Evolutionary conservation across 2,888 invertebrate species (phyloP).

Genomic region (Homarus gammarus): DNA sequence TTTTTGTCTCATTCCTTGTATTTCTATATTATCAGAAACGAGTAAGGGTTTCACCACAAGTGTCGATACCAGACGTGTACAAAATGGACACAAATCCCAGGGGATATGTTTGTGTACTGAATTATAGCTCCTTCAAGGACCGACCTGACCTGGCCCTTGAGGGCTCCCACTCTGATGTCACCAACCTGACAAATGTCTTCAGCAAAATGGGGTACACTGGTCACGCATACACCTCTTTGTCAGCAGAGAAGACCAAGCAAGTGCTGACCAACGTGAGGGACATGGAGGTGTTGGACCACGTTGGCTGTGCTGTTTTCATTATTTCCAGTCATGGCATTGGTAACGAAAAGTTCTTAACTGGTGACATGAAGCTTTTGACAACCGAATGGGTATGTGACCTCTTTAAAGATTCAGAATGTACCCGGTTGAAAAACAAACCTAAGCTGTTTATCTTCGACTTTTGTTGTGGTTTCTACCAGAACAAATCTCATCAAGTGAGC

Average conservation of each 20-base stretch:
- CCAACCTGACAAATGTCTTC: constrained; percentile 23
- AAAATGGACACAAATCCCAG: not conserved
- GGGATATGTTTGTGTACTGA: constrained; percentile 39
- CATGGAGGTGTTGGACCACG: constrained; percentile 17
- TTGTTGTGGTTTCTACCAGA: constrained; percentile 19
- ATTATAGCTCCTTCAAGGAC: constrained; percentile 25
- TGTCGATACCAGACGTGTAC: constrained; percentile 15
- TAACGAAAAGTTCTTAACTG: constrained; percentile 28
- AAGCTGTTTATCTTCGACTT: constrained; percentile 55
- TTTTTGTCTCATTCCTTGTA: no score
- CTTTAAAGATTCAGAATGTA: constrained; percentile 45
- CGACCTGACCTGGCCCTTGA: constrained; percentile 36
- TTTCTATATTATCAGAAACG: not conserved
- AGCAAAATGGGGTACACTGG: constrained; percentile 36
- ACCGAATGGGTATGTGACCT: constrained; percentile 27
- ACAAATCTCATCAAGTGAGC: not conserved
- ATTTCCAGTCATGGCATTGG: constrained; percentile 38
- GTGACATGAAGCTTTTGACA: constrained; percentile 23
- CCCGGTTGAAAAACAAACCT: constrained; percentile 31
- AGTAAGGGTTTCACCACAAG: not conserved
- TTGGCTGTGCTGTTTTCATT: constrained; percentile 32
- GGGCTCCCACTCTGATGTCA: not conserved
- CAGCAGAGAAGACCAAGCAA: constrained; percentile 27
- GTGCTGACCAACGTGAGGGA: constrained; percentile 11
- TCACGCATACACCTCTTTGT: not conserved